Base-by-base conservation (phyloP, 1,140 invertebrate species). In the Brachionus koreanus region DNA sequence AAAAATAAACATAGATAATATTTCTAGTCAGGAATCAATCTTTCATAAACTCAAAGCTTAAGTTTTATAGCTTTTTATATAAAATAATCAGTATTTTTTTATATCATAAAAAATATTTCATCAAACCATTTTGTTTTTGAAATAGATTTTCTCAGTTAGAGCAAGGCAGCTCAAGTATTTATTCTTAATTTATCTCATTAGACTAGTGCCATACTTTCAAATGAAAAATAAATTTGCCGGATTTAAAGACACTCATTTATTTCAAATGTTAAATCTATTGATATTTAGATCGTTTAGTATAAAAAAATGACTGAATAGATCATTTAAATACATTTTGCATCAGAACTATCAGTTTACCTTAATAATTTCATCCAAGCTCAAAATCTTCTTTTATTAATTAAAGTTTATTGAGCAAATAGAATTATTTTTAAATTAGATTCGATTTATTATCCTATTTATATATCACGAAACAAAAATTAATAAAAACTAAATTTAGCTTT, bases 1-100 rank as follows among this genome's bases (percentile, higher is more conserved):
- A 57, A 57, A 57, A 57, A 57, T 57, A 57, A 57, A 57, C 49
- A 57, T 57, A 57, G 49, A 57, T 57, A 57, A 57, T 25, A 57
- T 57, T 57, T 57, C 49, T 57, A 57, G 49, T 57, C 49, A 57
- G 49, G 19, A 57, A 57, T 57, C 49, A 57, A 57, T 57, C 49
- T 57, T 57, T 57, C 49, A 57, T 57, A 57, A 57, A 57, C 49
- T 57, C 49, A 19, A 19, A 57, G n/a, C 49, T 57, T 57, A 57
- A 57, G 49, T 57, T 57, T 7, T 23, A 57, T 57, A 57, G 49
- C 49, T 57, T 57, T 23, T 19, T 57, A 57, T 19, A 57, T 57
- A 19, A 25, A 25, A 57, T 57, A 57, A 57, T 57, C 49, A 57
- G 19, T 57, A 57, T 57, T 19, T 57, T 57, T 57, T 19, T 25